These are phyloP conservation scores for Temnothorax rugatulus DNA, from an alignment of 2,888 invertebrate species.

Conservation along the genomic window DNA sequence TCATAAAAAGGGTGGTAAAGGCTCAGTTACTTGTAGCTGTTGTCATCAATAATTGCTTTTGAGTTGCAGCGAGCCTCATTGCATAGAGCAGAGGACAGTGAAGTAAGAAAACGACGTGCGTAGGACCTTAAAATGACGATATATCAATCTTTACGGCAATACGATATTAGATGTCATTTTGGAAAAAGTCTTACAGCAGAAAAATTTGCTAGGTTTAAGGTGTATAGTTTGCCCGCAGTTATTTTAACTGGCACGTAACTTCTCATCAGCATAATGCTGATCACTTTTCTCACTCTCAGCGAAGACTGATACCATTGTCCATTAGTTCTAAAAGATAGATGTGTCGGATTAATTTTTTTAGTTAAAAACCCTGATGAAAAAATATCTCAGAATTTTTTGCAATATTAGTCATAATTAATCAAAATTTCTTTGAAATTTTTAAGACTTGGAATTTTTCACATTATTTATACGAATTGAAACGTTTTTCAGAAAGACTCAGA, in stretches of 20 bases:
- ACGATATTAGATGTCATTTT: not conserved
- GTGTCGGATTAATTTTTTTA: not conserved
- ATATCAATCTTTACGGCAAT: not conserved
- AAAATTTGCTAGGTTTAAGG: constrained; percentile 76
- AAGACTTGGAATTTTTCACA: too few species aligned
- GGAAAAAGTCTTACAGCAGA: constrained; percentile 71
- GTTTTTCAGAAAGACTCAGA: too few species aligned
- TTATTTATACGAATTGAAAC: too few species aligned
- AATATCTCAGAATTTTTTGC: too few species aligned
- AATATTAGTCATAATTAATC: too few species aligned
- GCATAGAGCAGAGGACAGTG: constrained; percentile 75
- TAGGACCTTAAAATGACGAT: constrained; percentile 69
- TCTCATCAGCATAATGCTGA: constrained; percentile 72
- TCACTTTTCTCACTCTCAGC: constrained; percentile 69
- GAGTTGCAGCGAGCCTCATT: constrained; percentile 39
- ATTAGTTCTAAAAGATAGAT: constrained; percentile 58
- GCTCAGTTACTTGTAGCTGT: not conserved
- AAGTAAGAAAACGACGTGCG: constrained; percentile 77
- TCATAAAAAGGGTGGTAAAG: not conserved
- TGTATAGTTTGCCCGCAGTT: constrained; percentile 76
- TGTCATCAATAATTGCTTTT: not conserved
- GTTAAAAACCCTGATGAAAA: too few species aligned
- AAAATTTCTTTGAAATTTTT: too few species aligned
- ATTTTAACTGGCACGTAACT: constrained; percentile 72
- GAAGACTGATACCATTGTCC: constrained; percentile 76